Evolutionary conservation across 2,888 invertebrate genomes (phyloP).

Genomic region (Athalia circularis): DNA sequence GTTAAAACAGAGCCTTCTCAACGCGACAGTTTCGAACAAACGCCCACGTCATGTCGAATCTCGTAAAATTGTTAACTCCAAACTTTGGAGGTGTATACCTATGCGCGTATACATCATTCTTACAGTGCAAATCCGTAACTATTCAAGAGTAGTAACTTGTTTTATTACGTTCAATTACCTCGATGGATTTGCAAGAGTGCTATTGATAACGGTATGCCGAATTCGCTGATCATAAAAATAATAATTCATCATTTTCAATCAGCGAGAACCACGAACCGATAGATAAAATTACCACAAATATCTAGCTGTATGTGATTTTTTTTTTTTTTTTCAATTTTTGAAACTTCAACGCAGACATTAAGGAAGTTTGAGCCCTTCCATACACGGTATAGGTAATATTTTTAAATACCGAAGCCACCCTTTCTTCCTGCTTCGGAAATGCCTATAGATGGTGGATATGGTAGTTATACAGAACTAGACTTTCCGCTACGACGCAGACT

Average conservation of each 20-base stretch:
- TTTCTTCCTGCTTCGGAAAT: no score
- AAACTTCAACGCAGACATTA: no score
- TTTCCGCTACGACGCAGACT: background rate
- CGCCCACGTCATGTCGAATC: background rate
- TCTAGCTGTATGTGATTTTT: no score
- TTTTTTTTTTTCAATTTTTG: no score
- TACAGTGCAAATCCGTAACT: background rate
- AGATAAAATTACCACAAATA: no score
- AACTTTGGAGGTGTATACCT: background rate
- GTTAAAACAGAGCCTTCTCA: background rate
- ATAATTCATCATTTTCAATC: background rate
- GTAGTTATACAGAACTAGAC: conserved; percentile 20
- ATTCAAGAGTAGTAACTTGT: background rate
- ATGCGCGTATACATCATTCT: background rate
- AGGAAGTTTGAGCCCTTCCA: no score
- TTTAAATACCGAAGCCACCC: no score
- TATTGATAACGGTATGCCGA: background rate
- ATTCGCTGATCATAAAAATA: background rate
- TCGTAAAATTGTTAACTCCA: background rate
- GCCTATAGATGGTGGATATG: no score
- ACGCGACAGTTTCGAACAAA: background rate
- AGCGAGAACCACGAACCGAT: no score
- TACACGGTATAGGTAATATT: no score
- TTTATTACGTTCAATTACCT: background rate
- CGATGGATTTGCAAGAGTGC: background rate